Evolutionary conservation across 2,888 invertebrate species (phyloP).

Genomic region (Stenolophus ochropezus): DNA sequence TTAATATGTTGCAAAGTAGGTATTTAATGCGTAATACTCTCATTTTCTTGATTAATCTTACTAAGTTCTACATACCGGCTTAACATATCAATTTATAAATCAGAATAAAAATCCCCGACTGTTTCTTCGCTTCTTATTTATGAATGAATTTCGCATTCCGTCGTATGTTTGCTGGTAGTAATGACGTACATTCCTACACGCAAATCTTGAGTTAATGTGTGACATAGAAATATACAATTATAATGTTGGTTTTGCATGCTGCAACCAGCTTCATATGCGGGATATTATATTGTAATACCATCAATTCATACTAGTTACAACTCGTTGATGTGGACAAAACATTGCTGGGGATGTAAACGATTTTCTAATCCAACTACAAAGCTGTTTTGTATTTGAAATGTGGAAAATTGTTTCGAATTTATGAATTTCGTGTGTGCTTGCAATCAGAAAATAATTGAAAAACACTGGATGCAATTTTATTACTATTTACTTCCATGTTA

Average conservation of each 20-base stretch:
- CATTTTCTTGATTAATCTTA: not conserved
- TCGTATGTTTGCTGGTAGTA: slow-evolving; percentile 21
- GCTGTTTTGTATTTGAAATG: not conserved
- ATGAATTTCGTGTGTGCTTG: not conserved
- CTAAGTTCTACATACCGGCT: not conserved
- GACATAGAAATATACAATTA: slow-evolving; percentile 47
- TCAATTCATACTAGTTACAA: slow-evolving; percentile 26
- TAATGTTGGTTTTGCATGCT: slow-evolving; percentile 52
- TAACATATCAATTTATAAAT: not conserved
- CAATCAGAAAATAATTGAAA: not conserved
- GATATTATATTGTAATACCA: slow-evolving; percentile 37
- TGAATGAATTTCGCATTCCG: slow-evolving; percentile 25
- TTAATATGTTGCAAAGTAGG: not conserved
- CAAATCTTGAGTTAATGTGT: slow-evolving; percentile 41
- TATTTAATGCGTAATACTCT: not conserved
- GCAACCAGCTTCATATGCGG: not conserved
- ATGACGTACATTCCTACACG: slow-evolving; percentile 38
- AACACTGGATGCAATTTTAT: too few relatives aligned
- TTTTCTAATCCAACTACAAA: not conserved
- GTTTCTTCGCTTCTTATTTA: not conserved
- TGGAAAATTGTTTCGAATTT: not conserved
- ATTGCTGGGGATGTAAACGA: not conserved
- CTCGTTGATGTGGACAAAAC: not conserved
- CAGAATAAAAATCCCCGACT: not conserved
- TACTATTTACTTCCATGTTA: too few relatives aligned